These are phyloP conservation scores for Myxocyprinus asiaticus DNA, from an alignment of 2,113 vertebrate species.

Conservation along the genomic window DNA sequence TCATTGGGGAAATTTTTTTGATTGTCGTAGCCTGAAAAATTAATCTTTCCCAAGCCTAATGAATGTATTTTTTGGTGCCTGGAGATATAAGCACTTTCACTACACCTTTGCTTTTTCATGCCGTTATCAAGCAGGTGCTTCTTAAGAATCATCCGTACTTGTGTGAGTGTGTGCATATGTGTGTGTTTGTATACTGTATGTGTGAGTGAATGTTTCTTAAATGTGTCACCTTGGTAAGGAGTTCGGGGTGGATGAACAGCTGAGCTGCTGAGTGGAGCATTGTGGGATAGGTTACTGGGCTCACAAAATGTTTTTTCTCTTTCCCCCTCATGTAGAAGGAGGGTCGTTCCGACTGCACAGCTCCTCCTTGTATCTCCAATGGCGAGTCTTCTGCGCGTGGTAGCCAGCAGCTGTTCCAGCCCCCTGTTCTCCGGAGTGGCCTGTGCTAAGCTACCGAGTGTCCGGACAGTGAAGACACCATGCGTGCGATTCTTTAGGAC, in stretches of 20 bases:
- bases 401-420: slow-evolving; percentile 79
- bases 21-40: too few relatives aligned
- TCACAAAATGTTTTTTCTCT: background rate
- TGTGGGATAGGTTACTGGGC: slow-evolving; percentile 41
- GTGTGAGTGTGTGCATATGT: too few relatives aligned
- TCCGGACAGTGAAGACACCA: slow-evolving; percentile 67
- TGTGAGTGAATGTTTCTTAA: background rate
- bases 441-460: slow-evolving; percentile 60
- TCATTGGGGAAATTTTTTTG: too few relatives aligned
- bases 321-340: slow-evolving; percentile 60
- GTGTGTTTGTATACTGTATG: background rate
- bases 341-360: slow-evolving; percentile 62
- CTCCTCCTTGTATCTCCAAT: slow-evolving; percentile 72
- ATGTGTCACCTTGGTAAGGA: slow-evolving; percentile 1
- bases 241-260: slow-evolving; percentile 1
- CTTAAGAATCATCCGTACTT: too few relatives aligned
- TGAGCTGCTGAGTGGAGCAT: slow-evolving; percentile 35
- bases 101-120: too few relatives aligned
- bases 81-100: too few relatives aligned
- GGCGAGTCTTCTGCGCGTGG: slow-evolving; percentile 85
- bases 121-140: too few relatives aligned
- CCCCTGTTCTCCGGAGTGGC: slow-evolving; percentile 76
- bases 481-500: slow-evolving; percentile 82
- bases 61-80: too few relatives aligned
- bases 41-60: too few relatives aligned